Evolutionary conservation across 1,140 invertebrate species (phyloP).

Genomic region (Cherax destructor): DNA sequence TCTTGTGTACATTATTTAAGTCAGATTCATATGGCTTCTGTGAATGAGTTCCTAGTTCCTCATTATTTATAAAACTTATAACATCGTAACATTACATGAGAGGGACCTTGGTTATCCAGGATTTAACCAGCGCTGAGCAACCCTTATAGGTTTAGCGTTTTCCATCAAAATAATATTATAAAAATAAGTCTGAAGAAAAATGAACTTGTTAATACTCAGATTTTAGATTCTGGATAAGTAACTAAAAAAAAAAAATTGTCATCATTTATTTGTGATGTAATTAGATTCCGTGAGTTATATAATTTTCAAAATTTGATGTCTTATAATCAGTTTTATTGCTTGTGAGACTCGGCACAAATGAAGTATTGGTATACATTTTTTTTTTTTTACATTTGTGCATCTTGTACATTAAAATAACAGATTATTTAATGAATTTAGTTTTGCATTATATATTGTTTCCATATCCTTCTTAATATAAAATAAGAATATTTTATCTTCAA

Average conservation of each 20-base stretch:
- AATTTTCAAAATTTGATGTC: not conserved
- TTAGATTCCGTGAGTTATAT: not conserved
- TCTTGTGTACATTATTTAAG: not conserved
- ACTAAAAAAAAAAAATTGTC: not conserved
- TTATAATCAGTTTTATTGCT: not conserved
- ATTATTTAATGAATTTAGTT: constrained; percentile 52
- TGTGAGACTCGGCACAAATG: constrained; percentile 22
- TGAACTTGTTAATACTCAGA: not conserved
- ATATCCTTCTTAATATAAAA: not conserved
- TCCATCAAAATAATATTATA: too few relatives aligned
- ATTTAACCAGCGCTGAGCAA: not conserved
- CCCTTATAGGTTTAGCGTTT: too few relatives aligned
- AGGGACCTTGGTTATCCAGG: not conserved
- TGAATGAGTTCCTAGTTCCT: not conserved
- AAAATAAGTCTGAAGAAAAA: not conserved
- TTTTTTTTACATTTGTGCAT: constrained; percentile 28
- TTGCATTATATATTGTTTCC: constrained; percentile 26
- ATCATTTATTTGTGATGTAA: not conserved
- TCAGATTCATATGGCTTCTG: not conserved
- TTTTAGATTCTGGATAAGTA: not conserved
- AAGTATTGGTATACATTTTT: constrained; percentile 27
- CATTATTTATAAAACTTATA: not conserved
- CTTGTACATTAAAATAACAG: constrained; percentile 29
- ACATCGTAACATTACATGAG: not conserved
- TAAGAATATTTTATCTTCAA: not conserved